Conservation (phyloP, 2,797 vertebrate species). For the Anolis apletophallus region DNA sequence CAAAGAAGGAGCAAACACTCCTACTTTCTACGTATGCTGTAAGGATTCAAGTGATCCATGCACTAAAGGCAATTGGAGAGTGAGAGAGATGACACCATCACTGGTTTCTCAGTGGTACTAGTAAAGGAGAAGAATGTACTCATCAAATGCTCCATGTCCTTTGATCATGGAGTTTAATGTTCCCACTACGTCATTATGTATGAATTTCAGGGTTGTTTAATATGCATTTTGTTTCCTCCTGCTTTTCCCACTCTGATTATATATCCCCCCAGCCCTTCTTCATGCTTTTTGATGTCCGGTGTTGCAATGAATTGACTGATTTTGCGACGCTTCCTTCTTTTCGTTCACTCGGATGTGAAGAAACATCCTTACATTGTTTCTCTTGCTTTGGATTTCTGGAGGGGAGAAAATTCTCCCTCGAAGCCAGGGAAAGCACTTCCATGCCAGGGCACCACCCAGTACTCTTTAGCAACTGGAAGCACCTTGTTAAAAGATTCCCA, state of each 20-base stretch:
- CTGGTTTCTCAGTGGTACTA: neutral
- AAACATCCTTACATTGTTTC: neutral
- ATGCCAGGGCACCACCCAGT: neutral
- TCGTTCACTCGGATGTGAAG: neutral
- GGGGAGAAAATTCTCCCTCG: neutral
- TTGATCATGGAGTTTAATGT: neutral
- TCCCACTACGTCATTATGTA: neutral
- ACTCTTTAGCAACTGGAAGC: slow-evolving; percentile 13
- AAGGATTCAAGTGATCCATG: neutral
- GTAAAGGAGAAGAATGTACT: neutral
- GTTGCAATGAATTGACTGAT: neutral
- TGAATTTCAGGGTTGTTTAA: neutral
- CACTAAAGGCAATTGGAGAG: neutral
- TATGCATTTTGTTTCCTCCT: neutral
- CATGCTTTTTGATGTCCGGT: neutral
- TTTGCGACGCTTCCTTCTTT: slow-evolving; percentile 10
- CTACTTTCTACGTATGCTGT: neutral
- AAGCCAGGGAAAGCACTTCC: neutral
- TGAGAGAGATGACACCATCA: neutral
- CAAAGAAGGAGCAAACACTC: too few species aligned
- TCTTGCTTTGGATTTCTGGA: neutral
- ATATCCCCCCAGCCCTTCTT: neutral
- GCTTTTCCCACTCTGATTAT: neutral
- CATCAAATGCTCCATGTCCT: neutral
- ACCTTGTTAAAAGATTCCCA: slow-evolving; percentile 36